Percentiles rank a stretch among this genome's conserved stretches.
Conservation (phyloP, 2,888 invertebrate genomes). For the Cylindroiulus punctatus region DNA sequence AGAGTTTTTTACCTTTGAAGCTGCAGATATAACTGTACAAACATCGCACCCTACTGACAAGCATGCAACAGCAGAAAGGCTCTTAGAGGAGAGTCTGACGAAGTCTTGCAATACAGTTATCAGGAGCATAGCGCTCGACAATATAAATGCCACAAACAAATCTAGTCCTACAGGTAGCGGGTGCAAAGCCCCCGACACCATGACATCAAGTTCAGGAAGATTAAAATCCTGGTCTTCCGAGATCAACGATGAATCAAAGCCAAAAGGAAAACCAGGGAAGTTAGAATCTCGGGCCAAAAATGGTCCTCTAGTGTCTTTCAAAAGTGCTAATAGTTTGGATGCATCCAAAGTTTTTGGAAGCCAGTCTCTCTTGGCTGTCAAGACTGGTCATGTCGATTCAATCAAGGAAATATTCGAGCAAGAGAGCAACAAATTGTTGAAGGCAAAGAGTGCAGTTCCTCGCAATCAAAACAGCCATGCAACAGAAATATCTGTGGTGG, state of each 20-base stretch:
- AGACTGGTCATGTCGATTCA: constrained; percentile 52
- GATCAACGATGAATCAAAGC: background rate
- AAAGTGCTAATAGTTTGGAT: constrained; percentile 20
- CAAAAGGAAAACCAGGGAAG: constrained; percentile 37
- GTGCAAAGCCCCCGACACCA: background rate
- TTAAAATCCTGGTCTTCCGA: constrained; percentile 2
- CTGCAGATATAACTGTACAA: background rate
- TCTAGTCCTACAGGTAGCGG: background rate
- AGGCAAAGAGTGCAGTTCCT: background rate
- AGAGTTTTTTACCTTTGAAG: constrained; percentile 54
- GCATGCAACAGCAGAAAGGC: background rate
- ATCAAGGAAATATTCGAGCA: constrained; percentile 54
- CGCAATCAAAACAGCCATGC: background rate
- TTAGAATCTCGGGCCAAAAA: background rate
- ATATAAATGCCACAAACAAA: background rate
- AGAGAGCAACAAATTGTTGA: background rate
- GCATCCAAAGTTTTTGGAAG: constrained; percentile 46
- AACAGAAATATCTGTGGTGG: constrained; percentile 27
- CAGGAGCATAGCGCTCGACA: constrained; percentile 4
- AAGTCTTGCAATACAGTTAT: constrained; percentile 40
- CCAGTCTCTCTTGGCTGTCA: constrained; percentile 46
- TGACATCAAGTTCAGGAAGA: constrained; percentile 30
- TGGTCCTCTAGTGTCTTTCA: background rate
- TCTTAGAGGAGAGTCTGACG: background rate
- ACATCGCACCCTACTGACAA: background rate